Evolutionary conservation across 1,140 invertebrate species (phyloP).

Genomic region (Spodoptera frugiperda): DNA sequence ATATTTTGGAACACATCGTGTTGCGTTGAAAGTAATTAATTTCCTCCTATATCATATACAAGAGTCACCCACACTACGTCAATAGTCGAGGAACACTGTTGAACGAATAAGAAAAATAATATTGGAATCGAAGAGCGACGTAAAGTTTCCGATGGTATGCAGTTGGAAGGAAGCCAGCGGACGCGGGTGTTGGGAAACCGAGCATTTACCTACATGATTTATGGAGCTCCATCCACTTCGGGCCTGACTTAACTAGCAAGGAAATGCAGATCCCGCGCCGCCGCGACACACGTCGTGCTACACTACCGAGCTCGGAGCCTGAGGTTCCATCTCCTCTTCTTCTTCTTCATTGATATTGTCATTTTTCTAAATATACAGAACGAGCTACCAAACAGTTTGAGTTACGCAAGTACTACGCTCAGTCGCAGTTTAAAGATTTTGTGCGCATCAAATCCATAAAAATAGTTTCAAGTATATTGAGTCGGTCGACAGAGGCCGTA

Average conservation of each 20-base stretch:
- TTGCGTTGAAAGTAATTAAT: too few relatives aligned
- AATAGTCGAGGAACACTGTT: neutral
- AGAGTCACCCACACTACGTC: too few relatives aligned
- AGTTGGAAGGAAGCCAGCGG: constrained; percentile 28
- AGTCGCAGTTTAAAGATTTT: too few relatives aligned
- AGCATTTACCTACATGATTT: constrained; percentile 48
- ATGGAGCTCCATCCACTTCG: constrained; percentile 42
- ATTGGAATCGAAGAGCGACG: constrained; percentile 24
- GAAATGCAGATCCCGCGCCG: constrained; percentile 38
- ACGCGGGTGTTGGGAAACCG: constrained; percentile 26
- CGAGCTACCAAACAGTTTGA: neutral
- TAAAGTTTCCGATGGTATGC: constrained; percentile 26
- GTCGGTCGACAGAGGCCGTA: neutral
- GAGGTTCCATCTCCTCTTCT: too few relatives aligned
- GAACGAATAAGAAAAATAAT: constrained; percentile 33
- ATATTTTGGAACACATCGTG: too few relatives aligned
- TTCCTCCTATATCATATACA: too few relatives aligned
- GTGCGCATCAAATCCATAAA: too few relatives aligned
- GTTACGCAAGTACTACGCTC: neutral
- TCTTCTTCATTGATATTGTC: too few relatives aligned
- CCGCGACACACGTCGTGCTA: neutral
- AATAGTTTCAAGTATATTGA: neutral
- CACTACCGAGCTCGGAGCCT: too few relatives aligned
- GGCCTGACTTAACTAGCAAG: constrained; percentile 47
- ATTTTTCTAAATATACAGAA: too few relatives aligned